phyloP scores from a whole-genome alignment of 2,113 vertebrate genomes.

The Ochotona princeps region DNA sequence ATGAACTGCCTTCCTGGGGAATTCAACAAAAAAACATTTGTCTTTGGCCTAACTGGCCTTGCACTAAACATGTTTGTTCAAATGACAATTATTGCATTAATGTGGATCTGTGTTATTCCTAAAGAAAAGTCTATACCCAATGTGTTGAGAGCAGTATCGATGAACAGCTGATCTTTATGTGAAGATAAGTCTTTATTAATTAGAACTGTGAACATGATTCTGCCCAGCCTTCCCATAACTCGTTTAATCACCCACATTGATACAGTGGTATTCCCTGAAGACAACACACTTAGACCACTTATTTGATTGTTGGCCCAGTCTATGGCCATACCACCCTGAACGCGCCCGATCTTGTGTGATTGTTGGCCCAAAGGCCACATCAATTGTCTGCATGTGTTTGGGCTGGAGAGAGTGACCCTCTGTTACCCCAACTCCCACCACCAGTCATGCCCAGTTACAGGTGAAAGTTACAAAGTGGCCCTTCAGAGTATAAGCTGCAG shows the following conservation, averaged over 20 bases:
- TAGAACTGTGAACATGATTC: not conserved
- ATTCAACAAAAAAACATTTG: conserved; percentile 24
- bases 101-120: conserved; percentile 1
- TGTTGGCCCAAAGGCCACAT: not conserved
- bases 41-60: not conserved
- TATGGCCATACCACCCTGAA: too few species aligned
- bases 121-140: not conserved
- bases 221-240: not conserved
- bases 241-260: not conserved
- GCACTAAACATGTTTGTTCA: conserved; percentile 21
- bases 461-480: not conserved
- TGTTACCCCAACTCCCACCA: not conserved
- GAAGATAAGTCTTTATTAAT: not conserved
- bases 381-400: not conserved
- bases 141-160: not conserved
- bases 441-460: not conserved
- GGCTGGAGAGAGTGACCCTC: not conserved
- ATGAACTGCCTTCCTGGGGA: not conserved
- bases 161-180: not conserved
- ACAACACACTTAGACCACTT: not conserved
- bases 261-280: not conserved
- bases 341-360: too few species aligned
- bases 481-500: not conserved
- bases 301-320: not conserved
- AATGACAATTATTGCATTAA: conserved; percentile 24